phyloP scores from a whole-genome alignment of 2,113 vertebrate species.

The Hydropotes inermis region DNA sequence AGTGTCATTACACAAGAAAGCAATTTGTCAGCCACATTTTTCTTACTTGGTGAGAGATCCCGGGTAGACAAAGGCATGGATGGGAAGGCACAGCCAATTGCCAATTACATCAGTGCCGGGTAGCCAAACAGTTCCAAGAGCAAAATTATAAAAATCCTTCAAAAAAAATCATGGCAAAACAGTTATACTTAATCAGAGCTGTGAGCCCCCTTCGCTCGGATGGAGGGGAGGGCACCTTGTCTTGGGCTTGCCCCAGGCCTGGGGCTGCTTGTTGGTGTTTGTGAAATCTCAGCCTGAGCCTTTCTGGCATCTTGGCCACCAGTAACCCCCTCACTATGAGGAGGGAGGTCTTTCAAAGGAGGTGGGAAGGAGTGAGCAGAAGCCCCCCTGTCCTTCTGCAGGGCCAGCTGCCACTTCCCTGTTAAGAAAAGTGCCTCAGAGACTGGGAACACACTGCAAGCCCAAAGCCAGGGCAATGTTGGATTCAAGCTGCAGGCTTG shows the following conservation, averaged over 20 bases:
- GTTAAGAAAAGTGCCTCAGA: not conserved
- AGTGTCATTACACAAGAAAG: not conserved
- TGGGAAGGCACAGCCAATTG: not conserved
- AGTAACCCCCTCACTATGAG: not conserved
- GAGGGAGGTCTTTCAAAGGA: not conserved
- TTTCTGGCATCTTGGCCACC: not conserved
- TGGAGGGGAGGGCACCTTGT: fast-evolving
- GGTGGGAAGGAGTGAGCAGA: fast-evolving
- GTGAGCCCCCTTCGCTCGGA: not conserved
- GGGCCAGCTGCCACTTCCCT: not conserved
- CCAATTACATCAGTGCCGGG: not conserved
- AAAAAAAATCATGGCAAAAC: not conserved
- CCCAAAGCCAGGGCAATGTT: not conserved
- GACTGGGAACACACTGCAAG: not conserved
- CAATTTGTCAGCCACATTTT: not conserved
- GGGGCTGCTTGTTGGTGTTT: not conserved
- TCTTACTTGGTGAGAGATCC: not conserved
- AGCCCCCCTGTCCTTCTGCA: too few relatives aligned
- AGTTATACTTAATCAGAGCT: not conserved
- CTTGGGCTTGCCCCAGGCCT: not conserved
- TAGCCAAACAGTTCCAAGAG: not conserved
- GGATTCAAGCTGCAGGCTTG: not conserved
- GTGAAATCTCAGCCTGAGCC: not conserved
- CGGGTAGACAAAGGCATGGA: not conserved
- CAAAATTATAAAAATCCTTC: not conserved